A percentile compares a stretch with the other conserved stretches of the same genome.
phyloP scores from a whole-genome alignment of 2,797 vertebrate species.

The Alca torda region DNA sequence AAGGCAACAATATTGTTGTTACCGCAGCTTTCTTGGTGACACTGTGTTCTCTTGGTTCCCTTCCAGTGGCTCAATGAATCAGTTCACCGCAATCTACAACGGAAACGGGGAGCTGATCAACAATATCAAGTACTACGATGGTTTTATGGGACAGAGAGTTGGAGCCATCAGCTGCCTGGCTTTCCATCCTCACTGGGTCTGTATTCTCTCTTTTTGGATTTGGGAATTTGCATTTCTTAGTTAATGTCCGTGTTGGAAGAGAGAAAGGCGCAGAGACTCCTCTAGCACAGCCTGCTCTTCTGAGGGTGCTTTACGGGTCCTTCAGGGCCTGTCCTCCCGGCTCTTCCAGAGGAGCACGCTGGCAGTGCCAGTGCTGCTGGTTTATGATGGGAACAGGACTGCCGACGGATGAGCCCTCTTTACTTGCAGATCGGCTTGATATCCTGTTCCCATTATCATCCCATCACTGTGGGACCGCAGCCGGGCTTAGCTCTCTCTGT shows the following conservation, averaged over 20 bases:
- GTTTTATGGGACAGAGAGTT: conserved; percentile 97
- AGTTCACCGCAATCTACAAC: conserved; percentile 96
- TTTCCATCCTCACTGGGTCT: conserved; percentile 97
- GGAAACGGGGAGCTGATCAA: conserved; percentile 93
- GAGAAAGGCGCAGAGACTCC: neutral
- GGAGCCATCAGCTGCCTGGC: conserved; percentile 98
- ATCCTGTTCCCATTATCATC: neutral
- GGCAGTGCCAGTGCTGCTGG: neutral
- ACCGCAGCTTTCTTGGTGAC: neutral
- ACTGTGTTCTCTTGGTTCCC: neutral
- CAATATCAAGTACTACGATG: conserved; percentile 98
- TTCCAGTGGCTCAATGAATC: conserved; percentile 95
- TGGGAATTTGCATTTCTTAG: neutral
- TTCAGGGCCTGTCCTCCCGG: neutral
- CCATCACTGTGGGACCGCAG: accelerated
- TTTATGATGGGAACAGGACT: neutral
- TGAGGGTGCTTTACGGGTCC: neutral
- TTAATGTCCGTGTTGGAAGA: neutral
- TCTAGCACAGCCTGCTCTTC: neutral
- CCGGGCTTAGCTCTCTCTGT: neutral
- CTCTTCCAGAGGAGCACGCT: accelerated
- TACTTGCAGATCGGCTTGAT: accelerated
- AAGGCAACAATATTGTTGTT: accelerated
- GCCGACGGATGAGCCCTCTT: accelerated
- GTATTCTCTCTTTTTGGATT: neutral